Evolutionary conservation across 2,113 vertebrate species (phyloP).

Genomic region (Hyperoodon ampullatus): DNA sequence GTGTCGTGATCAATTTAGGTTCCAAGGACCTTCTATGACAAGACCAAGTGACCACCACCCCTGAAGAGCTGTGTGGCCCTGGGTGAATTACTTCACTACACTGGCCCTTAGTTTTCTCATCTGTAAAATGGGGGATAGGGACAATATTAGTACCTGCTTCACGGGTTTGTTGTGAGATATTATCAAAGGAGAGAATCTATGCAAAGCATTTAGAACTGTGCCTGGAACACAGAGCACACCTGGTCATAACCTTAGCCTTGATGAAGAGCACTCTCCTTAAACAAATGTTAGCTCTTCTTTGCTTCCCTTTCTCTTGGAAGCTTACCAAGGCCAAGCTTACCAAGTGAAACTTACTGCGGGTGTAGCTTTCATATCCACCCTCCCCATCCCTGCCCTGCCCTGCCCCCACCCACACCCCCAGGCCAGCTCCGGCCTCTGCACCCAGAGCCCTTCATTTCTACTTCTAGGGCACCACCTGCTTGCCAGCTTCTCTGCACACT

Average conservation of each 20-base stretch:
- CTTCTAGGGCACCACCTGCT: accelerated
- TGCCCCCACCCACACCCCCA: accelerated
- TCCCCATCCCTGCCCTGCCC: background rate
- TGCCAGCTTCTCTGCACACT: background rate
- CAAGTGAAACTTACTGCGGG: no score
- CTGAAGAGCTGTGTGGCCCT: background rate
- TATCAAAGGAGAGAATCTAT: background rate
- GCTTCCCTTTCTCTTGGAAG: background rate
- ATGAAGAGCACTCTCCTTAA: background rate
- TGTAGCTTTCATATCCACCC: background rate
- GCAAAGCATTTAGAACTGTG: no score
- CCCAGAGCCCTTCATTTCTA: background rate
- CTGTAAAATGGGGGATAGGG: background rate
- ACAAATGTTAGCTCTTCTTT: background rate
- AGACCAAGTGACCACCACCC: background rate
- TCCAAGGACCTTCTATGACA: background rate
- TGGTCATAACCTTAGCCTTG: background rate
- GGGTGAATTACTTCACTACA: background rate
- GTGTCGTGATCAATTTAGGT: background rate
- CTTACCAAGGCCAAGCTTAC: no score
- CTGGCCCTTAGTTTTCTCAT: background rate
- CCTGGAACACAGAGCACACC: no score
- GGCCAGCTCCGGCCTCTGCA: background rate
- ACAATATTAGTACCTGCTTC: background rate
- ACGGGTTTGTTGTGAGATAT: background rate